Conservation (phyloP, 2,888 invertebrate species). For the Chromoteleia sp. region DNA sequence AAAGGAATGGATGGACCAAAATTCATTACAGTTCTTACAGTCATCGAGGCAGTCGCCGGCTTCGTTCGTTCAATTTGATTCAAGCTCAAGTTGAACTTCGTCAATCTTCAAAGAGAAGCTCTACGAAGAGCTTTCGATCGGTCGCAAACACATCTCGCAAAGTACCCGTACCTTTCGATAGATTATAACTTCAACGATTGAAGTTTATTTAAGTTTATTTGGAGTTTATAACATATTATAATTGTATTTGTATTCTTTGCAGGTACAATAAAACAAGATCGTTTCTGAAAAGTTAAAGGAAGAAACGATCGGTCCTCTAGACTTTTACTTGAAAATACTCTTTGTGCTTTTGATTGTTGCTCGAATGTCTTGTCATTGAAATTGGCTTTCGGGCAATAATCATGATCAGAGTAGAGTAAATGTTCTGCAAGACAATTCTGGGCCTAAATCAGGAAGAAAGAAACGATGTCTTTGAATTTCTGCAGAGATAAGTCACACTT, state of each 20-base stretch:
- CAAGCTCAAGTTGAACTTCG: conserved; percentile 1
- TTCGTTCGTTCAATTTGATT: conserved; percentile 6
- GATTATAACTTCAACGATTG: too few relatives aligned
- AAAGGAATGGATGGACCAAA: conserved; percentile 9
- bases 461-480: too few relatives aligned
- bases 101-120: too few relatives aligned
- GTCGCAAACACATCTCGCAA: too few relatives aligned
- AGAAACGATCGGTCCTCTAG: too few relatives aligned
- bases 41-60: conserved; percentile 2
- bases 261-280: neutral
- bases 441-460: too few relatives aligned
- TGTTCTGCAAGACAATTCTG: too few relatives aligned
- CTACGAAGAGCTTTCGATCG: neutral
- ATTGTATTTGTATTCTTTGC: too few relatives aligned
- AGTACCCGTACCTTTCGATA: too few relatives aligned
- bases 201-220: too few relatives aligned
- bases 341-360: conserved; percentile 86
- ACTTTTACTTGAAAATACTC: conserved; percentile 73
- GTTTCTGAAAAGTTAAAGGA: neutral
- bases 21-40: conserved; percentile 18
- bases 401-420: conserved; percentile 84
- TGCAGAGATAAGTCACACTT: too few relatives aligned
- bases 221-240: too few relatives aligned
- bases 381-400: conserved; percentile 85
- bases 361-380: conserved; percentile 84